Evolutionary conservation across 64 coral and sea anemone species (phyloP).

Genomic region (Montipora foliosa): DNA sequence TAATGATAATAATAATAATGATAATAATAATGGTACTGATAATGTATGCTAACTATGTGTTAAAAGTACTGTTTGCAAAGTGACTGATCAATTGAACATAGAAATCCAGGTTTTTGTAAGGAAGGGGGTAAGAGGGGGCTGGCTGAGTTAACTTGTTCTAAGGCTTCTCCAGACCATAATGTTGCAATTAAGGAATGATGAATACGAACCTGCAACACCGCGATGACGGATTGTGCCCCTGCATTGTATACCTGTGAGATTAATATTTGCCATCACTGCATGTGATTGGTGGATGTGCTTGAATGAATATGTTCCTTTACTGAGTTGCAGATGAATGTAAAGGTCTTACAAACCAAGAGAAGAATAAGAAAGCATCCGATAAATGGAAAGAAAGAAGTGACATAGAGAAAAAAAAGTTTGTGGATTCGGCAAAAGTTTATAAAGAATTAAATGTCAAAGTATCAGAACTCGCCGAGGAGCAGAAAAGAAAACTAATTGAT

Average conservation of each 20-base stretch:
- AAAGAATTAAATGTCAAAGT: constrained; percentile 27
- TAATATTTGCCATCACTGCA: background rate
- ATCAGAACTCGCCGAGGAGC: constrained; percentile 36
- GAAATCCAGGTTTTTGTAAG: too few species aligned
- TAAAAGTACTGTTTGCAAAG: too few species aligned
- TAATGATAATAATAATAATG: too few species aligned
- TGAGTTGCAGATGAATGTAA: constrained; percentile 40
- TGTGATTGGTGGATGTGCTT: background rate
- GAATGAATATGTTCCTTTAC: background rate
- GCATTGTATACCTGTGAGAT: background rate
- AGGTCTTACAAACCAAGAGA: constrained; percentile 7
- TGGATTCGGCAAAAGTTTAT: constrained; percentile 14
- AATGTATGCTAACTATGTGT: too few species aligned
- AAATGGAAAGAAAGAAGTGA: constrained; percentile 7
- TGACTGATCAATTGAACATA: too few species aligned
- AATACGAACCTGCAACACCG: background rate
- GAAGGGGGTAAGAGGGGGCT: too few species aligned
- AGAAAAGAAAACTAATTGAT: constrained; percentile 23
- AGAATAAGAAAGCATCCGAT: constrained; percentile 41
- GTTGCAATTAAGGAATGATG: too few species aligned
- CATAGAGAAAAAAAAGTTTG: constrained; percentile 3
- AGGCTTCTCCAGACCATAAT: too few species aligned
- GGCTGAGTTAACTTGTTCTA: too few species aligned
- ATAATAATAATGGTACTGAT: too few species aligned
- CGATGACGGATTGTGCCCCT: too few species aligned